Evolutionary conservation across 64 coral and sea anemone genomes (phyloP), one percentile per base, ranked within the genome.

Genomic region (Pachyseris speciosa): DNA sequence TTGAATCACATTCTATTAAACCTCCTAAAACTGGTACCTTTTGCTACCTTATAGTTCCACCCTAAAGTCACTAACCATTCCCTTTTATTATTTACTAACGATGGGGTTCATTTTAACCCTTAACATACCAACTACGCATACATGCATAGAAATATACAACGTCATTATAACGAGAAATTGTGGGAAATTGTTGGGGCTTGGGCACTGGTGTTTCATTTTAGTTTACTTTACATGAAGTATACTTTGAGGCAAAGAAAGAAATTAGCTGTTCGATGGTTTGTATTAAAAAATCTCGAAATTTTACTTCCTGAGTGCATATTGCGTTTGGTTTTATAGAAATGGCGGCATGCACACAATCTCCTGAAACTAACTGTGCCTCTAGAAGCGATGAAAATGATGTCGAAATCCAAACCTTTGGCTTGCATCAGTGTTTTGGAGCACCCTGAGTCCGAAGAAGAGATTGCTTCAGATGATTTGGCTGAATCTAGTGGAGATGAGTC

Each of bases 121-220:
- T 31, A 66, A 66, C 63, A 66, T 66, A 31, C 63, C 63, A 66
- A 66, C 63, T 66, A 66, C n/a, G 63, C 63, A 66, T 66, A 66
- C 28, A 66, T 66, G 63, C 63, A 4, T 66, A 29, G 27, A 66
- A 66, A 66, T 66, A 31, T 29, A 45, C 43, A 45, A 66, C 63
- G 63, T 66, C 63, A 66, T 66, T 66, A 7, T 66, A 30, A 31
- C 63, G 63, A 66, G 63, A 20, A 66, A 66, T 28, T 28, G 63
- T 66, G 63, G 63, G 9, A 25, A 66, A 66, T 66, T 66, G 27
- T 66, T 66, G 63, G 26, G 63, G 63, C 63, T 29, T 66, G 27
- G n/a, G 63, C 9, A 26, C 63, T 66, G 43, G 63, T 66, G 63
- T 66, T 66, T 66, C 26, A 29, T 66, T 30, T 66, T 66, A 66